A percentile compares a stretch with the other conserved stretches of the same genome.
Evolutionary conservation across 2,797 vertebrate genomes (phyloP).

Genomic region (Neosilurus hyrtlii): DNA sequence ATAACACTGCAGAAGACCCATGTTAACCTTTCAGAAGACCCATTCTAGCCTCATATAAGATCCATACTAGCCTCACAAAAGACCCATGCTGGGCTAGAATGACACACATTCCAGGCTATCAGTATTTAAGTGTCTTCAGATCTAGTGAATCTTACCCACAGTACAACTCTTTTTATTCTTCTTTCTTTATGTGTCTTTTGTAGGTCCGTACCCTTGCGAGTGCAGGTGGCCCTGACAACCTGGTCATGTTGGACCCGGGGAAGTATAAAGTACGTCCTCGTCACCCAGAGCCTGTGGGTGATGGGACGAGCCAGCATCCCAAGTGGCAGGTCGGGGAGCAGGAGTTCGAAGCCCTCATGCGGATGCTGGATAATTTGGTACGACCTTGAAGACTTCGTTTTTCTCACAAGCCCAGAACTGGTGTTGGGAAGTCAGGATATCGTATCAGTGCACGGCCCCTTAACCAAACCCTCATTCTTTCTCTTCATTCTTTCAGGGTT

Average conservation of each 20-base stretch:
- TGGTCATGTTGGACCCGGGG: constrained; percentile 89
- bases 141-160: too few species aligned
- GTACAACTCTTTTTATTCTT: too few species aligned
- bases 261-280: constrained; percentile 90
- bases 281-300: constrained; percentile 79
- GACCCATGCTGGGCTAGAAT: not conserved
- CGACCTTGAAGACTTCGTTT: constrained; percentile 46
- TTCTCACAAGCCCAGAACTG: not conserved
- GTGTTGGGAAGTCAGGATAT: not conserved
- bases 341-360: constrained; percentile 97
- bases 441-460: not conserved
- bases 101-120: not conserved
- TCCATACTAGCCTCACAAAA: not conserved
- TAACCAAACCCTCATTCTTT: too few species aligned
- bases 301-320: constrained; percentile 76
- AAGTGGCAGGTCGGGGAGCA: constrained; percentile 96
- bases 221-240: constrained; percentile 92
- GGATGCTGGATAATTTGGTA: constrained; percentile 99
- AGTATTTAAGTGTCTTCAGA: not conserved
- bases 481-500: constrained; percentile 75
- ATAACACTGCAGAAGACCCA: not conserved
- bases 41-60: not conserved
- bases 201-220: constrained; percentile 97
- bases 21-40: not conserved
- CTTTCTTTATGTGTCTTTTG: constrained; percentile 1